Percentiles rank a stretch among this genome's conserved stretches.
phyloP scores from a whole-genome alignment of 2,888 invertebrate genomes.

The Xestia sexstrigata region DNA sequence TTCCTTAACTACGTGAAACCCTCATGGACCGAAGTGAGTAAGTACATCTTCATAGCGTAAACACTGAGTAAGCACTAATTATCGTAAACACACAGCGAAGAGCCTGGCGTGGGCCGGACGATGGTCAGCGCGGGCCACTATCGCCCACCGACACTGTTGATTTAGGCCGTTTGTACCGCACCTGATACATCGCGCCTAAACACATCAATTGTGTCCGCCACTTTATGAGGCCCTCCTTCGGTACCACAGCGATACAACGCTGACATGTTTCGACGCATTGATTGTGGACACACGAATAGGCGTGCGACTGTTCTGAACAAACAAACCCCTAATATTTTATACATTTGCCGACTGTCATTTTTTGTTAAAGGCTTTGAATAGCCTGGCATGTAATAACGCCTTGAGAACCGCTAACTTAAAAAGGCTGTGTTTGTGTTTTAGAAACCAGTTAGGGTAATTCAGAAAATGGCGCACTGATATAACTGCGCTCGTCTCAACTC shows the following conservation, averaged over 20 bases:
- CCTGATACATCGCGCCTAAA: slow-evolving; percentile 64
- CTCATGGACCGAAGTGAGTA: slow-evolving; percentile 24
- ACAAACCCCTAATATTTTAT: slow-evolving; percentile 14
- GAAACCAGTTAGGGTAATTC: not conserved
- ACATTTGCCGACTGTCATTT: slow-evolving; percentile 2
- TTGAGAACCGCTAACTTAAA: not conserved
- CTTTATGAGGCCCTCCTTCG: slow-evolving; percentile 51
- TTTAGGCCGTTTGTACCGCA: slow-evolving; percentile 67
- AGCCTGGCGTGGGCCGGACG: slow-evolving; percentile 32
- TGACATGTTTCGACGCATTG: slow-evolving; percentile 3
- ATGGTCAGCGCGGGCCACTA: slow-evolving; percentile 55
- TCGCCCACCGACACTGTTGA: slow-evolving; percentile 66
- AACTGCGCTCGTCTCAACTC: slow-evolving; percentile 24
- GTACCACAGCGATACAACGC: slow-evolving; percentile 27
- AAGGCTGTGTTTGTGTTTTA: slow-evolving; percentile 16
- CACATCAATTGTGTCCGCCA: slow-evolving; percentile 65
- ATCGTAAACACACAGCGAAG: slow-evolving; percentile 61
- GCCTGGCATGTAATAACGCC: not conserved
- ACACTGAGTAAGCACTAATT: slow-evolving; percentile 62
- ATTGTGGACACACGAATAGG: slow-evolving; percentile 5
- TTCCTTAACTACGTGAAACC: slow-evolving; percentile 35
- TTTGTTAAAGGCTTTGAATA: not conserved
- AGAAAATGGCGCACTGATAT: slow-evolving; percentile 20
- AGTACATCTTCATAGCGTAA: slow-evolving; percentile 41
- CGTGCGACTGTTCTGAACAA: slow-evolving; percentile 10